A percentile compares a stretch with the other conserved stretches of the same genome.
phyloP scores from a whole-genome alignment of 2,113 vertebrate species.

The Muntiacus muntjak region DNA sequence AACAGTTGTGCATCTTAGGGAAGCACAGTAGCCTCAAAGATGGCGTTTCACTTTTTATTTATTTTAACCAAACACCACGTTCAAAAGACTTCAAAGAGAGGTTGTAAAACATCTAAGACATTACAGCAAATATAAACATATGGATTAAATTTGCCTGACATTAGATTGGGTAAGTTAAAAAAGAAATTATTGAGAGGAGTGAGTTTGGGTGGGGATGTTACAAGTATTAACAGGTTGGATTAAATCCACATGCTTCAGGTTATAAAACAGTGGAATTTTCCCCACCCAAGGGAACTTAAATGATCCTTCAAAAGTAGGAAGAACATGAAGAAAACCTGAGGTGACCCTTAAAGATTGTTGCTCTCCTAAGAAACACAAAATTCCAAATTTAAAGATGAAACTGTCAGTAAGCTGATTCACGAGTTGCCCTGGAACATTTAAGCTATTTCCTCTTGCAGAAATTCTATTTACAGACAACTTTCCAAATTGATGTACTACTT shows the following conservation, averaged over 20 bases:
- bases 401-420: not conserved
- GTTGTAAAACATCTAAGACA: constrained; percentile 6
- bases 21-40: not conserved
- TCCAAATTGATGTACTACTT: not conserved
- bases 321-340: not conserved
- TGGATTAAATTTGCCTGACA: constrained; percentile 7
- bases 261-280: not conserved
- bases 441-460: not conserved
- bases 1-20: not conserved
- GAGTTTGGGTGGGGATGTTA: not conserved
- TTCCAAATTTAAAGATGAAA: constrained; percentile 16
- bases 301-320: not conserved
- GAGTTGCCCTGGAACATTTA: not conserved
- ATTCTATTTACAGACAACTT: not conserved
- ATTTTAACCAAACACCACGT: constrained; percentile 39
- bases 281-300: not conserved
- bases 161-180: not conserved
- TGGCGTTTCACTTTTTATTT: constrained; percentile 39
- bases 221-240: not conserved
- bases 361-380: constrained; percentile 9
- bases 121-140: constrained; percentile 27
- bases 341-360: not conserved
- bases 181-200: not conserved
- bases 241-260: not conserved
- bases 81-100: constrained; percentile 46